Evolutionary conservation across 2,113 vertebrate species (phyloP).

Genomic region (Motacilla alba): DNA sequence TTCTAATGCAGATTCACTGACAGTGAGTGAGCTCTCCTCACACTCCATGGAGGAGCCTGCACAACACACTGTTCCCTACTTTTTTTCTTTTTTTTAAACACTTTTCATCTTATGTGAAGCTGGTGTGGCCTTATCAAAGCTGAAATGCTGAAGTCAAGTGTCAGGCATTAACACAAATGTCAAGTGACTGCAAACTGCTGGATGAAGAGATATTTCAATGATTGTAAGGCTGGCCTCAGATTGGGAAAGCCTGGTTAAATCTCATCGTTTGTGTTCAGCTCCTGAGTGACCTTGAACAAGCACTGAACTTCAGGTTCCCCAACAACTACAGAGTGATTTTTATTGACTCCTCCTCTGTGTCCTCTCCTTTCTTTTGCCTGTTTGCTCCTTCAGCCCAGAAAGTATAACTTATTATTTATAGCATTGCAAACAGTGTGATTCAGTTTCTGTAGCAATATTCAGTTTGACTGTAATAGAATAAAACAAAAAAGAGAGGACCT

Average conservation of each 20-base stretch:
- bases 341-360: not conserved
- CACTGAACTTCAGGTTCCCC: not conserved
- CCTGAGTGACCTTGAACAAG: not conserved
- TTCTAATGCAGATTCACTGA: not conserved
- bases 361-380: not conserved
- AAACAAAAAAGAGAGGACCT: not conserved
- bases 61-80: not conserved
- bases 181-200: constrained; percentile 37
- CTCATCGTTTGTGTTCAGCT: not conserved
- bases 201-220: constrained; percentile 1
- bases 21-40: not conserved
- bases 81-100: not conserved
- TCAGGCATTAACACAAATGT: constrained; percentile 47
- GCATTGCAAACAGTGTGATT: not conserved
- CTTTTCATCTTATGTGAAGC: not conserved
- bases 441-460: not conserved
- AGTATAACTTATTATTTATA: not conserved
- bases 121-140: constrained; percentile 8
- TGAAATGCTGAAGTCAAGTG: constrained; percentile 29
- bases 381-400: not conserved
- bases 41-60: not conserved
- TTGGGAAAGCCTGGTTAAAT: not conserved
- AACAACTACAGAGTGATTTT: not conserved
- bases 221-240: not conserved
- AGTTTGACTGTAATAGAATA: not conserved